Base-by-base conservation (phyloP, 2,888 invertebrate genomes). In the Polia nebulosa region DNA sequence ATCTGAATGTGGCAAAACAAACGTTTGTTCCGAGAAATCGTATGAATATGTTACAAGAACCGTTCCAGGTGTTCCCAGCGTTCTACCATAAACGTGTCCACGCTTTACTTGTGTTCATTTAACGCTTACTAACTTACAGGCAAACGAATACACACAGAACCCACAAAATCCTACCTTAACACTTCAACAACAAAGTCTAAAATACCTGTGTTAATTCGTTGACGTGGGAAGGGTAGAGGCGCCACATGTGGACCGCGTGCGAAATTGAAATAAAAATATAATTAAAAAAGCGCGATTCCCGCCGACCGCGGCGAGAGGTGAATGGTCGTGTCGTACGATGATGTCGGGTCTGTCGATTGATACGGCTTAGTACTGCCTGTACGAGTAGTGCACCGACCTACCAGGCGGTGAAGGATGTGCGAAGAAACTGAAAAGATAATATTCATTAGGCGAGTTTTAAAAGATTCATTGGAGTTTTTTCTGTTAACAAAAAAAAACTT, bases 241-340 rank as follows among this genome's bases (percentile, higher is more conserved):
- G 90, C 93, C 94, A 94, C 90, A 89, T 94, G 93, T 91, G 89
- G 85, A 87, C 89, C 88, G 91, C 86, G 90, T 88, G 92, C 90
- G 76, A 90, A 92, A 90, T 88, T 82, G 85, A 89, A 89, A 90
- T 86, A 84, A 90, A 89, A 91, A 88, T 84, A 83, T 86, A 86
- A 86, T 83, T 85, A 83, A 88, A 89, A 84, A 87, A 85, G 85
- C 71, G 83, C 80, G 84, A 88, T 87, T 86, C 83, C 84, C 62
- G 80, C 56, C 85, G 84, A 32, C 51, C 53, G 69, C 65, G 66
- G 74, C 56, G 72, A 61, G 90, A 92, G 92, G 91, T 92, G 91
- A 92, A 92, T 76, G 92, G 80, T 86, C 91, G 82, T 66, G 91
- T 85, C 91, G 81, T 60, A 65, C 25, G 64, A 56, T 78, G 75